Base-by-base conservation (phyloP, 2,797 vertebrate genomes). In the Catamblyrhynchus diadema region DNA sequence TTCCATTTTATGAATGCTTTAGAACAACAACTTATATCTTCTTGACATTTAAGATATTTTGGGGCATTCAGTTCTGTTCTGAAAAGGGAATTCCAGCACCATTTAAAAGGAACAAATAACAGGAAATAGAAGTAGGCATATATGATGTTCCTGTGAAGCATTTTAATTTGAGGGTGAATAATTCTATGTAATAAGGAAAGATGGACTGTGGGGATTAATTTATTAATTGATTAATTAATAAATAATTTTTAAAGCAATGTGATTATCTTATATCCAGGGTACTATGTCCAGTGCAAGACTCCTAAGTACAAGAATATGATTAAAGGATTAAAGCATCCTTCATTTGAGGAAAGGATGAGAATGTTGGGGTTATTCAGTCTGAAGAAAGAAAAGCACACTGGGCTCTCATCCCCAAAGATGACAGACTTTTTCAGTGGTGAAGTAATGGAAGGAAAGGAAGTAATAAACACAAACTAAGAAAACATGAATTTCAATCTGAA, bases 391-490 rank as follows among this genome's bases (percentile, higher is more conserved):
- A 57, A 66, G 3, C 14, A 74, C 39, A 62, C 14, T 48, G 7
- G 10, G 10, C 6, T 35, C 9, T 62, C 30, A 54, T 23, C 12
- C 2, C 0, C n/a, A n/a, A n/a, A n/a, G n/a, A n/a, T n/a, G 1
- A 3, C 50, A 71, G 17, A 10, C 3, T n/a, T 73, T 75, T 60
- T 41, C 45, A n/a, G 7, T 32, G 21, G 17, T 41, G 27, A 42
- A 42, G 41, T 42, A 28, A 3, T 39, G 27, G 48, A 10, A 45
- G 47, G 37, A 78, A 16, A 70, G 22, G 21, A 78, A 30, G 8
- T 16, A 74, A 47, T 14, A 9, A 28, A 12, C 8, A 65, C 6
- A 77, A 57, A 69, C 5, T 25, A 39, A 23, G 27, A 56, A 83
- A 69, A 13, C 3, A 24, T 18, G 1, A 51, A 47, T 85, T 71